A percentile compares a stretch with the other conserved stretches of the same genome.
Evolutionary conservation across 2,888 invertebrate genomes (phyloP).

Genomic region (Pristionchus maxplancki): DNA sequence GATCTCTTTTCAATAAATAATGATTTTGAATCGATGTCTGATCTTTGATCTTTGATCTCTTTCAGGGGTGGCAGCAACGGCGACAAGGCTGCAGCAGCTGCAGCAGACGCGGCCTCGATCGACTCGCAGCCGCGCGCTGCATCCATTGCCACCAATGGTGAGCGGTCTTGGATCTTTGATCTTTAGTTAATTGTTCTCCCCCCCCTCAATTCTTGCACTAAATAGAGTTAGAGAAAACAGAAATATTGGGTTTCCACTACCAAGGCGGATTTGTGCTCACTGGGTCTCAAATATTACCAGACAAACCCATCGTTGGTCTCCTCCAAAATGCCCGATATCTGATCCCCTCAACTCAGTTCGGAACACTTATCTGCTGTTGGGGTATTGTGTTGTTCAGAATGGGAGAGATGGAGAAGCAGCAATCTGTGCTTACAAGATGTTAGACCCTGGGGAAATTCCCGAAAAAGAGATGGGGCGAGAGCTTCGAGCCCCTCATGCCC

Average conservation of each 20-base stretch:
- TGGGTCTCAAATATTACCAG: no score
- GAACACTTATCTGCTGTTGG: neutral
- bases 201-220: no score
- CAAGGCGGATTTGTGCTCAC: neutral
- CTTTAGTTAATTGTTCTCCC: no score
- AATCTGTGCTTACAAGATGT: slow-evolving; percentile 29
- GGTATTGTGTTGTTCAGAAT: neutral
- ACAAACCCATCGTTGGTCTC: no score
- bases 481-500: neutral
- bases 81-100: neutral
- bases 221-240: neutral
- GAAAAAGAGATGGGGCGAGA: neutral
- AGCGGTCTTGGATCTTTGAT: slow-evolving; percentile 21
- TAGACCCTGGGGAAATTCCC: neutral
- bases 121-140: slow-evolving; percentile 38
- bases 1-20: no score
- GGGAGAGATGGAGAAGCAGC: neutral
- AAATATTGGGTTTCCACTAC: neutral
- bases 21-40: no score
- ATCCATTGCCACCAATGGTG: neutral
- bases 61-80: neutral
- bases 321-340: no score
- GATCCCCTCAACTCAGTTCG: neutral
- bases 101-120: neutral
- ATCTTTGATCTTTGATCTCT: neutral